Evolutionary conservation across 2,888 invertebrate species (phyloP).

Genomic region (Coenonympha arcania): DNA sequence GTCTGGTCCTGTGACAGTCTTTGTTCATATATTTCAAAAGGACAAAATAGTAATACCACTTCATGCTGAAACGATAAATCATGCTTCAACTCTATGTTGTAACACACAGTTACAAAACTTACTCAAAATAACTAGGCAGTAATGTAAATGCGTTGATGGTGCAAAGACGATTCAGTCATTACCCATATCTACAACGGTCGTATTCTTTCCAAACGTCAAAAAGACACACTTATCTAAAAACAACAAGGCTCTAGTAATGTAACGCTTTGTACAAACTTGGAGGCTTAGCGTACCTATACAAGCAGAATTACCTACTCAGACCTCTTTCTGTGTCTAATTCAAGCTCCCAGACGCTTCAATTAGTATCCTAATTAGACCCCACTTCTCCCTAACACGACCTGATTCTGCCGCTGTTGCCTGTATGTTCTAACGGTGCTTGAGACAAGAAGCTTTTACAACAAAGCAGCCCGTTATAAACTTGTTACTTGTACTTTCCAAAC

Average conservation of each 20-base stretch:
- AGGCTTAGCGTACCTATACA: no score
- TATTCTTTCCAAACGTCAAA: background rate
- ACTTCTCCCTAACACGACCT: slow-evolving; percentile 1
- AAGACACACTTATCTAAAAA: background rate
- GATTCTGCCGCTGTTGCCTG: background rate
- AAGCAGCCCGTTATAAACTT: background rate
- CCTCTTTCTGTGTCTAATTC: slow-evolving; percentile 3
- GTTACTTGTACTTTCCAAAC: background rate
- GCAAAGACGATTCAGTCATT: no score
- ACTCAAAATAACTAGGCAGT: no score
- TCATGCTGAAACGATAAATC: no score
- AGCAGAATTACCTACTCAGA: background rate
- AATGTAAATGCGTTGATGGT: no score
- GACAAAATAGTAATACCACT: no score
- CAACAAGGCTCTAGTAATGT: background rate
- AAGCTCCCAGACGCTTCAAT: slow-evolving; percentile 7
- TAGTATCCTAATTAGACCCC: slow-evolving; percentile 1
- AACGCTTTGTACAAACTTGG: background rate
- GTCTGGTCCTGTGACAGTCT: no score
- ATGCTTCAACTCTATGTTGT: no score
- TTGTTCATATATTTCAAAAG: no score
- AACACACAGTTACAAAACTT: no score
- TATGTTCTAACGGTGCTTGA: background rate
- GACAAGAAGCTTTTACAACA: slow-evolving; percentile 2
- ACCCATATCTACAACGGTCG: background rate